These are phyloP conservation scores for Drosophila orena DNA, from an alignment of 1,140 invertebrate genomes.

Conservation along the genomic window DNA sequence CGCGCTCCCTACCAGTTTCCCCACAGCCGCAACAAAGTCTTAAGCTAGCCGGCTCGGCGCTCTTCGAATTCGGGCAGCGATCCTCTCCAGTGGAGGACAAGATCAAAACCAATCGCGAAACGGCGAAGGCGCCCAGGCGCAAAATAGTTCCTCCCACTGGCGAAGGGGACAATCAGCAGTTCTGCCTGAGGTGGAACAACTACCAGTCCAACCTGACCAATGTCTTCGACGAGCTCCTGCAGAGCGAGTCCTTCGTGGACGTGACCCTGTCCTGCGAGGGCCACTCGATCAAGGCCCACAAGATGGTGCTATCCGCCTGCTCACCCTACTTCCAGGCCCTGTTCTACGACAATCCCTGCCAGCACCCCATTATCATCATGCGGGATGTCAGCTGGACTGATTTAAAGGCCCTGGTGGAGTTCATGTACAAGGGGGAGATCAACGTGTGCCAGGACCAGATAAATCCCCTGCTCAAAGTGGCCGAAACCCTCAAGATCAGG, in stretches of 20 bases:
- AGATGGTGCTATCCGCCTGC: slow-evolving; percentile 96
- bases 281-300: slow-evolving; percentile 95
- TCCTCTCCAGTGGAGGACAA: slow-evolving; percentile 20
- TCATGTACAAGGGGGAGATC: slow-evolving; percentile 97
- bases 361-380: slow-evolving; percentile 96
- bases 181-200: slow-evolving; percentile 97
- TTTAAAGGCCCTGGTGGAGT: slow-evolving; percentile 94
- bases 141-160: slow-evolving; percentile 39
- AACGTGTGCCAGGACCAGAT: slow-evolving; percentile 96
- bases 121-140: slow-evolving; percentile 9
- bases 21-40: slow-evolving; percentile 66
- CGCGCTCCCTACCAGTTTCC: slow-evolving; percentile 75
- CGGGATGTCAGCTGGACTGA: slow-evolving; percentile 95
- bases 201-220: slow-evolving; percentile 96
- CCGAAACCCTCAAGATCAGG: slow-evolving; percentile 93
- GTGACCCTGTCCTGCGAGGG: slow-evolving; percentile 96
- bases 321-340: slow-evolving; percentile 96
- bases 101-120: slow-evolving; percentile 17
- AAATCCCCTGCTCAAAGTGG: slow-evolving; percentile 93
- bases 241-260: slow-evolving; percentile 96
- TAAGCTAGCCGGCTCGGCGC: slow-evolving; percentile 55
- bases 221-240: slow-evolving; percentile 95
- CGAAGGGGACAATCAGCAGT: slow-evolving; percentile 85
- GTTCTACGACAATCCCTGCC: slow-evolving; percentile 96
- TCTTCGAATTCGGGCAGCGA: slow-evolving; percentile 66